These are phyloP conservation scores for Hypotaenidia philippensis DNA, from an alignment of 2,797 vertebrate species.

Conservation along the genomic window DNA sequence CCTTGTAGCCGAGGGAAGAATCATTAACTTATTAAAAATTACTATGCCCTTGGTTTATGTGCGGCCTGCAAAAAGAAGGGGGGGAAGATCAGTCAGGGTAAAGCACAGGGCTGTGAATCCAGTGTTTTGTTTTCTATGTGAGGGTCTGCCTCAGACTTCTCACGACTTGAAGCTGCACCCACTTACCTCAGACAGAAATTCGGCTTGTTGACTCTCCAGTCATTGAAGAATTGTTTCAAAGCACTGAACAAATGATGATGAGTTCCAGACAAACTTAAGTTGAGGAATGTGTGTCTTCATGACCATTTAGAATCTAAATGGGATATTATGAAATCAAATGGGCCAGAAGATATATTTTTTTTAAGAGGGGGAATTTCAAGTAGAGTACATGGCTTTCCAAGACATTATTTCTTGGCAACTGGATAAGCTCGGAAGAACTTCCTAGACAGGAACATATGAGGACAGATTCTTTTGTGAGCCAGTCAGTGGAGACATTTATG, in stretches of 20 bases:
- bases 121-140: neutral
- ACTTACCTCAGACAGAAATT: neutral
- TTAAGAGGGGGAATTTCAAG: slow-evolving; percentile 33
- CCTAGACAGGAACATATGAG: neutral
- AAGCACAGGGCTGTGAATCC: neutral
- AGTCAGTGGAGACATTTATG: slow-evolving; percentile 20
- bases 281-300: neutral
- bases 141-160: neutral
- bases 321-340: slow-evolving; percentile 11
- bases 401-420: slow-evolving; percentile 17
- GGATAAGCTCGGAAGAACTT: neutral
- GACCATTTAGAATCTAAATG: neutral
- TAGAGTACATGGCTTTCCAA: neutral
- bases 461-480: slow-evolving; percentile 15
- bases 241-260: neutral
- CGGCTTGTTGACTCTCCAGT: neutral
- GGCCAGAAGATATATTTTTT: neutral
- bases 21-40: neutral
- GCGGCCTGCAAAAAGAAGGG: neutral
- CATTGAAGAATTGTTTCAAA: slow-evolving; percentile 14
- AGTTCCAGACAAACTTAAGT: slow-evolving; percentile 22
- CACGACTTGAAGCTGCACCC: neutral
- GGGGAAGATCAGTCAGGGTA: neutral
- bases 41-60: neutral
- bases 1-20: neutral